phyloP scores from a whole-genome alignment of 2,113 vertebrate species.

The Myrmecobius fasciatus region DNA sequence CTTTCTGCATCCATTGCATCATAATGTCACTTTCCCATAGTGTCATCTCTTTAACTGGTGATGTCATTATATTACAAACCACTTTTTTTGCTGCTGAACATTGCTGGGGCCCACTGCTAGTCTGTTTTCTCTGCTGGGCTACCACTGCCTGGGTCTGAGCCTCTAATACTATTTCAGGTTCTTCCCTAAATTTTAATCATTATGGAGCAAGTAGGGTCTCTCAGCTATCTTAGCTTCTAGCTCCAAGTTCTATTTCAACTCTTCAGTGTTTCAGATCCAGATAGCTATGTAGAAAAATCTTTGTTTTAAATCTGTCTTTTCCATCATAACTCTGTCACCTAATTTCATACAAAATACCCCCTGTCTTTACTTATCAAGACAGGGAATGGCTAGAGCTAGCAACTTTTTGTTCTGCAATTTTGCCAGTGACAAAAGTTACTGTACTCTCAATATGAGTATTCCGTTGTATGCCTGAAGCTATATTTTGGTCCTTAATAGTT shows the following conservation, averaged over 20 bases:
- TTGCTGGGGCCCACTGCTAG: neutral
- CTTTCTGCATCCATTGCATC: neutral
- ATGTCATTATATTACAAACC: neutral
- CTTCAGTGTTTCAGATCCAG: neutral
- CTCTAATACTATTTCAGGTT: neutral
- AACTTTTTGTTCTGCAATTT: neutral
- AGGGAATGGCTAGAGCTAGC: neutral
- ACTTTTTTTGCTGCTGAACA: neutral
- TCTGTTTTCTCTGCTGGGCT: neutral
- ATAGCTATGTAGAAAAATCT: neutral
- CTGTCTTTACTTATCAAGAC: neutral
- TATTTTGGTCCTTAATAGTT: neutral
- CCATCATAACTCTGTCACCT: neutral
- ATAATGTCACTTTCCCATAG: neutral
- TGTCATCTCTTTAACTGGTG: neutral
- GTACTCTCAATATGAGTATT: neutral
- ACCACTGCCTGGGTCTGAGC: neutral
- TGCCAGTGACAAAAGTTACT: neutral
- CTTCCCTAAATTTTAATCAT: neutral
- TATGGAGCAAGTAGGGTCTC: neutral
- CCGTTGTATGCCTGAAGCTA: neutral
- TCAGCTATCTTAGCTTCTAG: neutral
- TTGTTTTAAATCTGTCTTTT: neutral
- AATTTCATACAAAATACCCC: neutral
- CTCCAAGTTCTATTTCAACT: neutral